Percentiles rank a stretch among this genome's conserved stretches.
These are phyloP conservation scores for Huso huso DNA, from an alignment of 2,797 vertebrate species.

Conservation along the genomic window DNA sequence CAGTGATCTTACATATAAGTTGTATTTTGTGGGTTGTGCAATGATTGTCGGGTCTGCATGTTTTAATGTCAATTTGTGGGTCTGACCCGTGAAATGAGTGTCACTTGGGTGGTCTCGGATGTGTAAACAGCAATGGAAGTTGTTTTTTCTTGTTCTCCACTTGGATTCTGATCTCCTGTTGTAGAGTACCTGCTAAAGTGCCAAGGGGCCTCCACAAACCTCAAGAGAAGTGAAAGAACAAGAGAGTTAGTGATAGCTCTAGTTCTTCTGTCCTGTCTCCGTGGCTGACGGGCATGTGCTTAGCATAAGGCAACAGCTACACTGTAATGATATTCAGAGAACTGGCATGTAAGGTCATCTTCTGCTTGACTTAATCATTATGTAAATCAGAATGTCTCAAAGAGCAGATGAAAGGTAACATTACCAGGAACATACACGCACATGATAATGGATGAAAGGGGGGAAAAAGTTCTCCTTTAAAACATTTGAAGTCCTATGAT, in stretches of 20 bases:
- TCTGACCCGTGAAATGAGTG: too few relatives aligned
- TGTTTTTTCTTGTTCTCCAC: neutral
- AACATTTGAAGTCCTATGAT: conserved; percentile 27
- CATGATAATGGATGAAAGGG: conserved; percentile 15
- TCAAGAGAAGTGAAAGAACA: conserved; percentile 36
- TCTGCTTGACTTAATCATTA: conserved; percentile 65
- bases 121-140: too few relatives aligned
- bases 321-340: conserved; percentile 43
- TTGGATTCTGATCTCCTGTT: neutral
- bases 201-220: conserved; percentile 30
- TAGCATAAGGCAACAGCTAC: conserved; percentile 57
- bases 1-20: too few relatives aligned
- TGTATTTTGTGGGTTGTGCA: too few relatives aligned
- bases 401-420: conserved; percentile 56
- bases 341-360: conserved; percentile 49
- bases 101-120: too few relatives aligned
- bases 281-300: conserved; percentile 32
- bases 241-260: conserved; percentile 37
- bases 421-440: conserved; percentile 21
- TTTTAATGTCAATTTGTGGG: too few relatives aligned
- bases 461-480: conserved; percentile 12
- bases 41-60: too few relatives aligned
- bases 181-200: conserved; percentile 18
- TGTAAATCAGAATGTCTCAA: conserved; percentile 62
- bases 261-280: conserved; percentile 39